phyloP scores from a whole-genome alignment of 2,797 vertebrate genomes.

The Tokudaia tokunoshimensis region DNA sequence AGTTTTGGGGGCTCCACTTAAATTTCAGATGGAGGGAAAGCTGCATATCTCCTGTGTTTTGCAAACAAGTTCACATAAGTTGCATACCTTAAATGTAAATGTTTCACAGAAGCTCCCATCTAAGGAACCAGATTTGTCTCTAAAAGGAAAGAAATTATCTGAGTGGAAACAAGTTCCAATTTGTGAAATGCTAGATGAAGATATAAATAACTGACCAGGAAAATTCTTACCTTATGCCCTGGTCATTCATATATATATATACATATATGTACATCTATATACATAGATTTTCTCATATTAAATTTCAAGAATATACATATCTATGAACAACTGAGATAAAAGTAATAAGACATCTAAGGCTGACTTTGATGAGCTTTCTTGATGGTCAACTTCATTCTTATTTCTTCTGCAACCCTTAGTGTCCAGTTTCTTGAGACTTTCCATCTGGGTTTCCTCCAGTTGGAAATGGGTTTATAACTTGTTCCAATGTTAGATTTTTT shows the following conservation, averaged over 20 bases:
- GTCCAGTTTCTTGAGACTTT: background rate
- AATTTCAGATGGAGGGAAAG: background rate
- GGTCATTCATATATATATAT: background rate
- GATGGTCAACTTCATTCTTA: background rate
- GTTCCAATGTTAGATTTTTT: background rate
- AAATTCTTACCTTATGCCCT: background rate
- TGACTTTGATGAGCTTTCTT: background rate
- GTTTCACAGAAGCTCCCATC: background rate
- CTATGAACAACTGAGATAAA: background rate
- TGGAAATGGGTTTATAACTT: background rate
- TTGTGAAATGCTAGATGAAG: slow-evolving; percentile 11
- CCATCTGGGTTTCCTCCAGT: background rate
- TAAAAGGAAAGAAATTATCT: slow-evolving; percentile 8
- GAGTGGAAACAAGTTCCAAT: background rate
- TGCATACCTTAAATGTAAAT: background rate
- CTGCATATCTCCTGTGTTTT: background rate
- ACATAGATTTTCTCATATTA: no score
- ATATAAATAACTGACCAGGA: background rate
- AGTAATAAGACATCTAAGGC: background rate
- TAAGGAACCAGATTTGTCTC: background rate
- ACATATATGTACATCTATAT: no score
- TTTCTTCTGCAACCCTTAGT: background rate
- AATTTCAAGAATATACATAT: no score
- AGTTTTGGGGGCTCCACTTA: background rate
- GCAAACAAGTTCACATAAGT: background rate